phyloP scores from a whole-genome alignment of 2,888 invertebrate species.

The Epinotia brunnichana region DNA sequence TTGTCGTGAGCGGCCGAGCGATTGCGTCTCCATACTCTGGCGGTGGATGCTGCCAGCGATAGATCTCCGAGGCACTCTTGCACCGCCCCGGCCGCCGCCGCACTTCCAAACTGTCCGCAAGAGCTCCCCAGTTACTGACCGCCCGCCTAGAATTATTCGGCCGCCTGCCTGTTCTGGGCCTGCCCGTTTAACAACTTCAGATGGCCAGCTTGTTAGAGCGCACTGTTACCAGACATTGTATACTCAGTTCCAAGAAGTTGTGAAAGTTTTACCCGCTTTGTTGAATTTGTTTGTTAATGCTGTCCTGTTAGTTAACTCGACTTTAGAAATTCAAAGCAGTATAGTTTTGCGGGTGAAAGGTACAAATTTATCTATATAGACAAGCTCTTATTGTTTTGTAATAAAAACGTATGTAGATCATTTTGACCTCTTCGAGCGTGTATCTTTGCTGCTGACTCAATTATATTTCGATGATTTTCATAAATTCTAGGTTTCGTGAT shows the following conservation, averaged over 20 bases:
- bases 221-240: slow-evolving; percentile 71
- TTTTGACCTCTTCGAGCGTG: no score
- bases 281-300: slow-evolving; percentile 77
- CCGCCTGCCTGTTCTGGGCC: slow-evolving; percentile 25
- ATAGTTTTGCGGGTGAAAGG: no score
- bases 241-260: slow-evolving; percentile 75
- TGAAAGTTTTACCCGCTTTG: slow-evolving; percentile 73
- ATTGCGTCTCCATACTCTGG: slow-evolving; percentile 69
- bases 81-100: slow-evolving; percentile 48
- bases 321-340: slow-evolving; percentile 47
- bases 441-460: neutral
- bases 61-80: slow-evolving; percentile 45
- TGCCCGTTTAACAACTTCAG: slow-evolving; percentile 73
- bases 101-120: slow-evolving; percentile 65
- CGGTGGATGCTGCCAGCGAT: slow-evolving; percentile 49
- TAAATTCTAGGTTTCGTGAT: neutral
- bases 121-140: slow-evolving; percentile 50
- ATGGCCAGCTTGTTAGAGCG: slow-evolving; percentile 78
- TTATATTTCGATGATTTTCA: neutral
- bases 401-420: no score
- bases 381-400: neutral
- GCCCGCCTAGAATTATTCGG: slow-evolving; percentile 52
- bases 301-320: slow-evolving; percentile 63
- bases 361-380: no score
- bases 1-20: slow-evolving; percentile 67